phyloP scores from a whole-genome alignment of 2,888 invertebrate species.

The Ectemnius cavifrons region DNA sequence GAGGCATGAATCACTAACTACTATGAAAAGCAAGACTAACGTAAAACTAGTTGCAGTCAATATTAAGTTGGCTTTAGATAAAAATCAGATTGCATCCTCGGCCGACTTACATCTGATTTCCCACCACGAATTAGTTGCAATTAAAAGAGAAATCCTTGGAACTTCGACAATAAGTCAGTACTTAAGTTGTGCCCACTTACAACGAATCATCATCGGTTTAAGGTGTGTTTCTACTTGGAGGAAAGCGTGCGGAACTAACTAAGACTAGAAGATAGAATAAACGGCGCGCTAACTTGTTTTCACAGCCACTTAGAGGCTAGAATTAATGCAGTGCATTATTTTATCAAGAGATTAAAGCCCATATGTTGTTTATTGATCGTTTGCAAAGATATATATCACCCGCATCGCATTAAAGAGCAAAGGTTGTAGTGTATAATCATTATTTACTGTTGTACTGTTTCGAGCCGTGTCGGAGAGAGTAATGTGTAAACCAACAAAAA shows the following conservation, averaged over 20 bases:
- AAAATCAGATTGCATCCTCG: background rate
- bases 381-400: constrained; percentile 54
- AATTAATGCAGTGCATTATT: constrained; percentile 45
- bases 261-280: constrained; percentile 16
- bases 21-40: background rate
- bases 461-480: constrained; percentile 48
- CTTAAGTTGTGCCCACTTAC: background rate
- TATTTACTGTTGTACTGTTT: constrained; percentile 67
- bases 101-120: too few relatives aligned
- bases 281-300: constrained; percentile 32
- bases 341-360: constrained; percentile 38
- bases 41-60: too few relatives aligned
- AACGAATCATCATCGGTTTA: constrained; percentile 22
- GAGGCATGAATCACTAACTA: constrained; percentile 10
- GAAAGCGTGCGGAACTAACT: constrained; percentile 3
- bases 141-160: constrained; percentile 14
- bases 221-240: constrained; percentile 44
- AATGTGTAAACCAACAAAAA: constrained; percentile 47
- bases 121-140: too few relatives aligned
- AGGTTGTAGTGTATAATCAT: constrained; percentile 53
- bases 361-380: constrained; percentile 55
- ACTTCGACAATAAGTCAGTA: constrained; percentile 2
- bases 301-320: constrained; percentile 29
- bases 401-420: constrained; percentile 43
- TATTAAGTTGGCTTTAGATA: too few relatives aligned